Evolutionary conservation across 2,113 vertebrate species (phyloP), one percentile per base, ranked within the genome.

Genomic region (Numenius arquata): DNA sequence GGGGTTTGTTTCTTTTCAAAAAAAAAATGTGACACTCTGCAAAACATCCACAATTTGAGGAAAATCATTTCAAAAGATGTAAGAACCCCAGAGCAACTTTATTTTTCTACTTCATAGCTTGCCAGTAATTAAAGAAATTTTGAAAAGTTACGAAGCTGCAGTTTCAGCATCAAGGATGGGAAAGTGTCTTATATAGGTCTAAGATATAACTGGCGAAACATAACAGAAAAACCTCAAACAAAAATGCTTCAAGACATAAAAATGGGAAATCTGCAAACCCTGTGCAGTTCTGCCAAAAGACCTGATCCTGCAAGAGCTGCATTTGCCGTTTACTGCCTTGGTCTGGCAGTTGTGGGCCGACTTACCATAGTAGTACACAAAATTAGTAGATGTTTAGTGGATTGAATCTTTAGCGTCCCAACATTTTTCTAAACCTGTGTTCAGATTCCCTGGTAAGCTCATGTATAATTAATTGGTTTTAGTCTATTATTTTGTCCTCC

Each of bases 1-100:
- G 65, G 11, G 6, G 2, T 90, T 96, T 96, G 79, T 72, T 96
- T 96, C 61, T 83, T 93, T 50, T 58, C 1, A 85, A 80, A 95
- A 86, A 87, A 81, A 18, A 22, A 59, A 48, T 3, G 7, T 75
- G 77, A 45, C 52, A 56, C 40, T 55, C 40, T 52, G 68, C 52
- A 83, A 94, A 90, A 61, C 32, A 52, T n/a, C 36, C 40, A 71
- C 16, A 71, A 61, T 86, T 95, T 90, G 19, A 5, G 27, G 32
- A 79, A 92, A 93, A 74, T 47, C 1, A 40, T 55, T 88, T 38
- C 4, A 52, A 82, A 83, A 76, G 36, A 55, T 25, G 2, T 17
- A 68, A 71, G 30, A 52, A 40, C 7, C 7, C 30, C 30, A 10
- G 59, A 87, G 55, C 4, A 43, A 50, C 22, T 48, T 38, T 11